A percentile compares a stretch with the other conserved stretches of the same genome.
phyloP scores from a whole-genome alignment of 2,888 invertebrate genomes.

The Drosophila mimica region DNA sequence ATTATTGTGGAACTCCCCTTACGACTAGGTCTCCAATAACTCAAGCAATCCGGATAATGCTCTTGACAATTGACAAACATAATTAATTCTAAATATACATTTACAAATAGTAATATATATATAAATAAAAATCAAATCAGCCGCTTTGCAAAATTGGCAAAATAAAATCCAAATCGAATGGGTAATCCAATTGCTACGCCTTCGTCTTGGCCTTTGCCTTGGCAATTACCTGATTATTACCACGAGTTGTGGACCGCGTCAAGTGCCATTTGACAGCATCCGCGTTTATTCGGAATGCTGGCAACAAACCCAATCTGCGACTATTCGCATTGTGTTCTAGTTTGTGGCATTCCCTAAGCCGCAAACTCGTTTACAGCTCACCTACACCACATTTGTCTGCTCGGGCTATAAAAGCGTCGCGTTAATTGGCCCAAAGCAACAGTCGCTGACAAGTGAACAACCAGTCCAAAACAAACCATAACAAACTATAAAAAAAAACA shows the following conservation, averaged over 20 bases:
- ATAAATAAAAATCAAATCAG: not conserved
- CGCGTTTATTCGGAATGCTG: conserved; percentile 32
- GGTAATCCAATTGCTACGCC: conserved; percentile 56
- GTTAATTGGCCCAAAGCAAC: conserved; percentile 47
- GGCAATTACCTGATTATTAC: conserved; percentile 39
- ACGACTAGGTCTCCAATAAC: not conserved
- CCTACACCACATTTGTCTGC: conserved; percentile 26
- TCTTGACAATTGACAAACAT: not conserved
- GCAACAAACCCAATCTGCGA: conserved; percentile 10
- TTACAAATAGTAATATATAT: not conserved
- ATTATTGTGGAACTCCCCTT: not conserved
- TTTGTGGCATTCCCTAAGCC: conserved; percentile 36
- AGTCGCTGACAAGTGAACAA: conserved; percentile 44
- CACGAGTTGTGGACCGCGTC: conserved; percentile 32
- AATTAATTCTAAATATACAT: not conserved
- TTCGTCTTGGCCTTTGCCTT: not conserved
- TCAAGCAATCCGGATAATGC: not conserved
- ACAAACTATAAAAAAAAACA: conserved; percentile 5
- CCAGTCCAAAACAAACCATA: conserved; percentile 16
- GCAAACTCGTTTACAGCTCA: conserved; percentile 31
- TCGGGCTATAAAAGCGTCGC: conserved; percentile 44
- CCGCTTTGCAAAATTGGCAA: not conserved
- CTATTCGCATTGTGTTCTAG: conserved; percentile 44
- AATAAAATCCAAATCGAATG: conserved; percentile 2
- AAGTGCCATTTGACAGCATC: conserved; percentile 51